phyloP scores from a whole-genome alignment of 2,797 vertebrate species.

The Carcharodon carcharias region DNA sequence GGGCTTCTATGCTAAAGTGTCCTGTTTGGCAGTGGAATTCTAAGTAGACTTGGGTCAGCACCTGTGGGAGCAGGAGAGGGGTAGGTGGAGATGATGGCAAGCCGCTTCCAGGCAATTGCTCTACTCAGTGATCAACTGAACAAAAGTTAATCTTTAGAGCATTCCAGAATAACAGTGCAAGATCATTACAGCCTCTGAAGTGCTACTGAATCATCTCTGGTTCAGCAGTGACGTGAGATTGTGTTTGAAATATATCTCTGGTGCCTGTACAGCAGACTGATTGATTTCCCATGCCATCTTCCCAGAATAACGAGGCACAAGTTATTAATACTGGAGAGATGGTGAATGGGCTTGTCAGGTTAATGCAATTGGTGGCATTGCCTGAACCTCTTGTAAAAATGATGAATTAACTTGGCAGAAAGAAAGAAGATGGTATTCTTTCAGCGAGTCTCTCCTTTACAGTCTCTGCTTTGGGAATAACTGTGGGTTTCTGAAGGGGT shows the following conservation, averaged over 20 bases:
- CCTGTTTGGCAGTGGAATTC: neutral
- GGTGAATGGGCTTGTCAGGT: constrained; percentile 42
- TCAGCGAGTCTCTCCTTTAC: neutral
- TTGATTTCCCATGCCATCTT: constrained; percentile 15
- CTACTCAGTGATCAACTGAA: neutral
- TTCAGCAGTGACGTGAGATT: neutral
- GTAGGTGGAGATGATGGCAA: neutral
- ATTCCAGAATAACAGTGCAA: neutral
- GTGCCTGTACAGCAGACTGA: neutral
- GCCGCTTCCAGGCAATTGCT: neutral
- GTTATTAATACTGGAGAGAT: neutral
- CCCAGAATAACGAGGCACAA: neutral
- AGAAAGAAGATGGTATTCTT: neutral
- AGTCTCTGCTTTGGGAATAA: neutral
- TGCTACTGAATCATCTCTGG: neutral
- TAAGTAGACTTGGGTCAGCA: neutral
- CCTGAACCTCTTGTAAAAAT: constrained; percentile 38
- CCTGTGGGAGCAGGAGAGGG: neutral
- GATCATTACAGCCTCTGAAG: neutral
- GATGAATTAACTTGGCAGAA: constrained; percentile 43
- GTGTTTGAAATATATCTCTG: neutral
- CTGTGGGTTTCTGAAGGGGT: neutral
- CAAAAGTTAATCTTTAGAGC: neutral
- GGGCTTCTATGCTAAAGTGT: neutral
- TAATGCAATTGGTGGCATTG: constrained; percentile 39